Evolutionary conservation across 92 coral and sea anemone genomes (phyloP), one percentile per base, ranked within the genome.

Genomic region (Porites divaricata): DNA sequence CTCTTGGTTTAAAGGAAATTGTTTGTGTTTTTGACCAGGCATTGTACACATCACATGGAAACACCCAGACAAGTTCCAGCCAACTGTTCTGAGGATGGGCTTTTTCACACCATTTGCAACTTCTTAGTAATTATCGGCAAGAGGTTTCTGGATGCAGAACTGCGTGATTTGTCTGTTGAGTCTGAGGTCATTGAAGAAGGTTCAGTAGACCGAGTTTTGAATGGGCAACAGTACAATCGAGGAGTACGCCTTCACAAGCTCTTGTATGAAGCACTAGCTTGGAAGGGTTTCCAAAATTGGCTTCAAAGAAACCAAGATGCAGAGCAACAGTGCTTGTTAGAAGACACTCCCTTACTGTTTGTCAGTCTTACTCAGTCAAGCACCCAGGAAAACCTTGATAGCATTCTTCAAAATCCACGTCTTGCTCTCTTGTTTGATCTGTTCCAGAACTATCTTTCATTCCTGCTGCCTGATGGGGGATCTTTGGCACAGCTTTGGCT

Each of bases 21-120:
- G 86, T 87, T 24, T 77, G 78, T 57, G 76, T 80, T 54, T 80
- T 87, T 62, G 90, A 80, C 67, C 90, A 87, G 70, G 86, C 90
- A 52, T 52, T 52, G 13, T 52, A 52, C 57, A 87, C 58, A 72
- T 87, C 23, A 13, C 41, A 19, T 87, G 90, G 90, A 87, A 87
- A 74, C 71, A 54, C 20, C 45, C 4, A 20, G 73, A 72, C 49
- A 28, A 57, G 72, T 87, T 54, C 66, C 49, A 70, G 23, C 72
- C 24, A 23, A 28, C 41, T 51, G 74, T 87, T 19, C 28, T 80
- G 67, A 81, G 77, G 67, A 67, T 87, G 56, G 90, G 90, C 49
- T 53, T 14, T 87, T 88, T 71, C 91, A 88, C 72, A 52, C 57
- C 1, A 52, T 52, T 12, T 52, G 57, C 6, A 1, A 52, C 1